phyloP scores from a whole-genome alignment of 1,140 invertebrate genomes.

The Drosophila obscura region DNA sequence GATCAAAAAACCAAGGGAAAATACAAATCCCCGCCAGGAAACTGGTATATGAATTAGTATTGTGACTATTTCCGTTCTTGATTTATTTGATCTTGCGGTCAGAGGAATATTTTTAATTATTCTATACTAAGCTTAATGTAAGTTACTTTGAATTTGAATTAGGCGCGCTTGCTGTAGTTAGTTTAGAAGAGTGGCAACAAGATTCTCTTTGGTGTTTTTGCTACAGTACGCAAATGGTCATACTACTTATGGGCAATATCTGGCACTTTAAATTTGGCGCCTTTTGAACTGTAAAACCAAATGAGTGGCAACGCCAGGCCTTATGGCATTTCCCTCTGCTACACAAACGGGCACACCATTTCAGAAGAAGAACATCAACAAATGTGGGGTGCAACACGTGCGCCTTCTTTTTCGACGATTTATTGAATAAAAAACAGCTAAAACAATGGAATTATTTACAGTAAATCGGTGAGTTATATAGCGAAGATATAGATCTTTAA shows the following conservation, averaged over 20 bases:
- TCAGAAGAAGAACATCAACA: too few relatives aligned
- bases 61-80: constrained; percentile 49
- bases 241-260: background rate
- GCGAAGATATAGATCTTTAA: background rate
- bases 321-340: too few relatives aligned
- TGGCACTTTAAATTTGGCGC: too few relatives aligned
- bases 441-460: constrained; percentile 78
- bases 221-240: constrained; percentile 9
- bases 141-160: too few relatives aligned
- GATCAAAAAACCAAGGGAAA: constrained; percentile 14
- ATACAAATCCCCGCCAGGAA: constrained; percentile 42
- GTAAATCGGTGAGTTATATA: constrained; percentile 70
- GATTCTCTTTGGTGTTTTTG: background rate
- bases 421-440: constrained; percentile 15
- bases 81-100: constrained; percentile 30
- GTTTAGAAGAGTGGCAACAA: constrained; percentile 1
- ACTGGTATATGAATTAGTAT: constrained; percentile 32
- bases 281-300: too few relatives aligned
- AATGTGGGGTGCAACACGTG: constrained; percentile 55
- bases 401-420: constrained; percentile 10
- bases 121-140: too few relatives aligned
- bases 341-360: too few relatives aligned
- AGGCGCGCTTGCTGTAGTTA: too few relatives aligned
- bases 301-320: too few relatives aligned
- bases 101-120: constrained; percentile 10